Percentiles rank a stretch among this genome's conserved stretches.
Conservation (phyloP, 2,888 invertebrate species). For the Epicampocera succincta region DNA sequence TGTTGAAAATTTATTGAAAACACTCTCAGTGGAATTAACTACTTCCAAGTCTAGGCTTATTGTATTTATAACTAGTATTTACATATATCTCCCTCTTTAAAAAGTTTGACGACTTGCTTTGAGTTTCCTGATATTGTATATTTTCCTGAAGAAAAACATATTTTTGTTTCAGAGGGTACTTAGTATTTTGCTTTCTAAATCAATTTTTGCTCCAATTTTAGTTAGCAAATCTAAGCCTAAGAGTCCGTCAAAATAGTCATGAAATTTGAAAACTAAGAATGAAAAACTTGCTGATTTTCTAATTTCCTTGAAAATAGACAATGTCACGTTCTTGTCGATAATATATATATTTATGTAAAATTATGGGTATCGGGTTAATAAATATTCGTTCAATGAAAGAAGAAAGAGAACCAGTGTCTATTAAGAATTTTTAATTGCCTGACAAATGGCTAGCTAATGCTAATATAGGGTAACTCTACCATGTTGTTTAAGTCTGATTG, state of each 20-base stretch:
- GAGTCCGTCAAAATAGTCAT: slow-evolving; percentile 7
- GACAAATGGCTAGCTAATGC: slow-evolving; percentile 48
- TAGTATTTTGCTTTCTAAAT: not conserved
- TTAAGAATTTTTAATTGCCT: slow-evolving; percentile 28
- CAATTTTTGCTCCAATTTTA: slow-evolving; percentile 9
- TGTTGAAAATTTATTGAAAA: slow-evolving; percentile 13
- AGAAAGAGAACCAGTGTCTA: too few species aligned
- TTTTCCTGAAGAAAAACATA: slow-evolving; percentile 1
- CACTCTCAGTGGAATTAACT: not conserved
- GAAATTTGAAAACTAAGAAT: slow-evolving; percentile 8
- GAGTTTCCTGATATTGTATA: slow-evolving; percentile 13
- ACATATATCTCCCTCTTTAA: slow-evolving; percentile 2
- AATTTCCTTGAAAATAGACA: too few species aligned
- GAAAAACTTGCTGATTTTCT: not conserved
- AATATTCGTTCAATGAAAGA: too few species aligned
- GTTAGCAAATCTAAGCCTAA: slow-evolving; percentile 17
- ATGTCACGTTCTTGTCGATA: too few species aligned
- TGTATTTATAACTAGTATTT: slow-evolving; percentile 1
- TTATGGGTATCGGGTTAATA: too few species aligned
- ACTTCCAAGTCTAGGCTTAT: not conserved
- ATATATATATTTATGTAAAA: too few species aligned
- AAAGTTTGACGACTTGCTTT: not conserved
- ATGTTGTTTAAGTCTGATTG: slow-evolving; percentile 15
- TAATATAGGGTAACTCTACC: slow-evolving; percentile 39
- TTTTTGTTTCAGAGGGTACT: not conserved